Evolutionary conservation across 2,113 vertebrate genomes (phyloP), one percentile per base, ranked within the genome.

Genomic region (Alligator mississippiensis): DNA sequence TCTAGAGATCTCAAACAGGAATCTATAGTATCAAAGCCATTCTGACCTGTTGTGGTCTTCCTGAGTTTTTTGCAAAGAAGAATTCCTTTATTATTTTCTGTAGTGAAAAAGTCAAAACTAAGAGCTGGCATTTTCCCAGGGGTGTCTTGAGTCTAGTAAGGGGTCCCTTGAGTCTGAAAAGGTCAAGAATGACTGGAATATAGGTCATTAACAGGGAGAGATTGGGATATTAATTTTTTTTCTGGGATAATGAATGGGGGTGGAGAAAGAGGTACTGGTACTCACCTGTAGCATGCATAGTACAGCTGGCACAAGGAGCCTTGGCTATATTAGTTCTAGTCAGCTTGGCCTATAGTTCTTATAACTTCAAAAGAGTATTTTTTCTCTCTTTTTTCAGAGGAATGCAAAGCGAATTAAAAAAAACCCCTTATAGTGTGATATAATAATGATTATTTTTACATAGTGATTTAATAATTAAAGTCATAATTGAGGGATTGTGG

Each of bases 401-500:
- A 97, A 96, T 95, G 75, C 55, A 95, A 95, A 95, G 76, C 63
- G 94, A 97, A 90, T 87, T 1, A 0, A 90, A 97, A 87, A 19
- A 47, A 47, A 8, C 6, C 47, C 47, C 61, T 81, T 80, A 87
- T 94, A 94, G 86, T 4, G 77, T 88, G 27, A 54, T 72, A 61
- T 18, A n/a, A 61, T 91, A 93, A 86, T 87, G 88, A 83, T 95
- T 80, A 87, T 72, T 96, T 95, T 87, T 97, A 38, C 83, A 89
- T 76, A 85, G 7, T 85, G 92, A 94, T 94, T 87, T 25, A 72
- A 95, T 97, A 93, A 96, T 96, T 96, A 94, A 94, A 97, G 59
- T 92, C 90, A 93, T 47, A 79, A 87, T 63, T 15, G 7, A 79
- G 79, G 60, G 30, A 11, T 5, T 87, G 80, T 90, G 72, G 47